Conservation (phyloP, 23 tunicate genomes). For the Styela plicata region DNA sequence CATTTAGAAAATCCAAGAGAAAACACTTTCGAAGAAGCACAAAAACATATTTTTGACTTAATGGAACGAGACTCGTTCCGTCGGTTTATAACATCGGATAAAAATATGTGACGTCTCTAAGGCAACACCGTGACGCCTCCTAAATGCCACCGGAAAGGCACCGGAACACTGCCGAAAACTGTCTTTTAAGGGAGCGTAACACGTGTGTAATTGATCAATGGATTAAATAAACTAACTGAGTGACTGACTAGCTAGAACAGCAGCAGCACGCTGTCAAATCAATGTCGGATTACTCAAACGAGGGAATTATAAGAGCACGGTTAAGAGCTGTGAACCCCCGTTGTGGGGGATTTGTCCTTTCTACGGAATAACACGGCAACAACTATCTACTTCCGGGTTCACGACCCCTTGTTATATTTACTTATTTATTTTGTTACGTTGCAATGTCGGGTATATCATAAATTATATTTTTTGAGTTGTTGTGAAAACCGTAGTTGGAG, state of each 20-base stretch:
- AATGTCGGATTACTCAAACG: not conserved
- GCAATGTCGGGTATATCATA: not conserved
- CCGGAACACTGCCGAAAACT: not conserved
- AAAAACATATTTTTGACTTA: conserved; percentile 29
- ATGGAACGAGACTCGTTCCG: conserved; percentile 32
- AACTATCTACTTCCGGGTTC: not conserved
- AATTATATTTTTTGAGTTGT: not conserved
- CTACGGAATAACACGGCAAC: too few species aligned
- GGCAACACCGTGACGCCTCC: not conserved
- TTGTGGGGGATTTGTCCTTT: too few species aligned
- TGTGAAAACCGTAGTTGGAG: too few species aligned
- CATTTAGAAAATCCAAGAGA: conserved; percentile 13
- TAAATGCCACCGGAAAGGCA: not conserved
- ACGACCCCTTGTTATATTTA: not conserved
- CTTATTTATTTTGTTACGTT: not conserved
- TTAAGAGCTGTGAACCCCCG: not conserved
- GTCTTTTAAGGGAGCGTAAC: too few species aligned
- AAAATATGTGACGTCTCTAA: not conserved
- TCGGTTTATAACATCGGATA: conserved; percentile 14
- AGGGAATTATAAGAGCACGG: not conserved
- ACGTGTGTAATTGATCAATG: not conserved
- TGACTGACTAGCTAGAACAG: too few species aligned
- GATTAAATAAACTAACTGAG: not conserved
- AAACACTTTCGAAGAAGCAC: conserved; percentile 31
- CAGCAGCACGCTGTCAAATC: not conserved